Conservation (phyloP, 2,113 vertebrate genomes). For the Calyptomena viridis region DNA sequence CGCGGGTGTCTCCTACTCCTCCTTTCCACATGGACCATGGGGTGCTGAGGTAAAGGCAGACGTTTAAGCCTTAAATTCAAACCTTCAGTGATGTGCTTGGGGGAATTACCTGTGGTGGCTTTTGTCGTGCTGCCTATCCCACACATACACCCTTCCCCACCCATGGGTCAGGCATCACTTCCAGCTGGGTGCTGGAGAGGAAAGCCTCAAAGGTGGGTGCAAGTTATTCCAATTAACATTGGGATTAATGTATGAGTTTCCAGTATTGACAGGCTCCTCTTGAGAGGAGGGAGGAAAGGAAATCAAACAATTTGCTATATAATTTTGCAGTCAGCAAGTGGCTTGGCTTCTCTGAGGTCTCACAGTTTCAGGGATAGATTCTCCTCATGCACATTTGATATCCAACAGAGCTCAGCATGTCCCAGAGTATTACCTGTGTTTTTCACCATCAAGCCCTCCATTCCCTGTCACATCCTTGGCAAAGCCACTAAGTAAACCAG, state of each 20-base stretch:
- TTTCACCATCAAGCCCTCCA: background rate
- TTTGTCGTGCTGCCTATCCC: background rate
- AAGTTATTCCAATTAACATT: background rate
- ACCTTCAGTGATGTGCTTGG: background rate
- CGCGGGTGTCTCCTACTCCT: fast-evolving
- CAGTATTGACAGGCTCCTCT: background rate
- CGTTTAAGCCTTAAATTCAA: background rate
- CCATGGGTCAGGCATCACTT: fast-evolving
- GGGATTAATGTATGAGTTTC: background rate
- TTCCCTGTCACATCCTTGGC: background rate
- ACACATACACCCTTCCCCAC: fast-evolving
- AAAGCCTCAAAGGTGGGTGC: background rate
- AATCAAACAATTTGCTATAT: background rate
- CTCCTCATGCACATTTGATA: background rate
- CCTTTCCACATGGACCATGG: fast-evolving
- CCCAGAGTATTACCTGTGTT: background rate
- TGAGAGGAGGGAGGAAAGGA: background rate
- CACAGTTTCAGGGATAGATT: background rate
- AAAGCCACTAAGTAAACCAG: background rate
- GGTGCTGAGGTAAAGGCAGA: background rate
- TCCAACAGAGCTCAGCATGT: background rate
- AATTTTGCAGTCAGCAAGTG: background rate
- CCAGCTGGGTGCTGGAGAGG: background rate
- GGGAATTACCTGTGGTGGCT: background rate
- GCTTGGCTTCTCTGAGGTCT: background rate